Base-by-base conservation (phyloP, 2,113 vertebrate species). In the Petrocephalus microphthalmus region DNA sequence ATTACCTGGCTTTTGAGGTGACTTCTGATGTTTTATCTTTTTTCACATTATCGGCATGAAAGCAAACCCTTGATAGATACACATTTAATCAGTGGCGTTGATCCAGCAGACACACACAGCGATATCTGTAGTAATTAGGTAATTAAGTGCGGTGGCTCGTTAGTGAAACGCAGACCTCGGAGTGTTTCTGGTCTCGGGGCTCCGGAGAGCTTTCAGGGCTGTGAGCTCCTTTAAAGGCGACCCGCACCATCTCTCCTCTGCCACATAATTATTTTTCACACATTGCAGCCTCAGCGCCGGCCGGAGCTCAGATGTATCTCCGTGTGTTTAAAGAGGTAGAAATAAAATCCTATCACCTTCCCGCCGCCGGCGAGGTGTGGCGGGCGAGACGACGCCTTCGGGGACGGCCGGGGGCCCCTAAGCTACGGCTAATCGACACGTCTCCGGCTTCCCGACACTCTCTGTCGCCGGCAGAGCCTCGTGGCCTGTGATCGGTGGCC, bases 381-480 rank as follows among this genome's bases (percentile, higher is more conserved):
- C 20, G n/a, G 52, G 78, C 83, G 87, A 64, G 54, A 45, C 37
- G 54, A 84, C 87, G 51, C 87, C 87, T 93, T 90, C 29, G 93
- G 92, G 92, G 92, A 93, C 91, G 93, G 90, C 89, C 91, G 91
- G 82, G 92, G 92, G 90, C 93, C 91, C 91, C 91, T 90, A 95
- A 90, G 91, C 90, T 93, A 92, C 92, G 94, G 93, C 93, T 95
- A 95, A 96, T 95, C 95, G 94, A 96, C 95, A 95, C 95, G 92
- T 95, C 92, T 93, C 90, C 91, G 94, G 89, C 92, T 93, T 93
- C 87, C 53, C 49, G 60, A 92, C 91, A 47, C 91, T 91, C 95
- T 95, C 95, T 95, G 94, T 92, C 95, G 93, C 95, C 86, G 95
- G 95, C 94, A 95, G 94, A 93, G 94, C 95, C 84, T 95, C 90